Base-by-base conservation (phyloP, 1,140 invertebrate genomes). In the Anastrepha ludens region DNA sequence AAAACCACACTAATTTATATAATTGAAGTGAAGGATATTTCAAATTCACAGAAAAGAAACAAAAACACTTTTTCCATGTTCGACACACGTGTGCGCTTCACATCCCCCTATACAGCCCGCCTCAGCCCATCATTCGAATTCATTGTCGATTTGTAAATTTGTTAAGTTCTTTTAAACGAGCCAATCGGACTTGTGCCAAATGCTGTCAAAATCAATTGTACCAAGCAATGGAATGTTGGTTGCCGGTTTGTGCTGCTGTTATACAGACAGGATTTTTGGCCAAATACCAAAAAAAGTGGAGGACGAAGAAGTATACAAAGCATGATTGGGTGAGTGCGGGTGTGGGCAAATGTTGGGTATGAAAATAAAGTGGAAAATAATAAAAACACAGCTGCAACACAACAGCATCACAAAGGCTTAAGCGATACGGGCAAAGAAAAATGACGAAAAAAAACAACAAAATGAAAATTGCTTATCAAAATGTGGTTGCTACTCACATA, bases 151-250 rank as follows among this genome's bases (percentile, higher is more conserved):
- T 74, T 74, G 41, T 44, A 74, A 74, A 74, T 74, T 39, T 74
- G 67, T 74, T 74, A 74, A 74, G 67, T 74, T 74, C 41, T 74
- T 74, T 47, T 47, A 39, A 74, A 47, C 67, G 41, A 74, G 67
- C 67, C 67, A 44, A 41, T 74, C 67, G 41, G 41, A 74, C 67
- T 74, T 74, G 41, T 74, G 67, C 67, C 67, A 74, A 74, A 47
- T 74, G 41, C 67, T 85, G 81, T 60, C 81, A 85, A 59, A 85
- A 58, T 85, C 81, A 85, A 85, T 85, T 85, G 67, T 74, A 41
- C 67, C 44, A 11, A 74, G 67, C 67, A 74, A 74, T 47, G 44
- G 67, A 74, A 47, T 74, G 13, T 41, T 13, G 67, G 41, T 39
- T 74, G 67, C 67, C 67, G 65, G 60, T 29, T 44, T 74, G 50